Percentiles rank a stretch among this genome's conserved stretches.
phyloP scores from a whole-genome alignment of 2,797 vertebrate species.

The Urosaurus nigricauda region DNA sequence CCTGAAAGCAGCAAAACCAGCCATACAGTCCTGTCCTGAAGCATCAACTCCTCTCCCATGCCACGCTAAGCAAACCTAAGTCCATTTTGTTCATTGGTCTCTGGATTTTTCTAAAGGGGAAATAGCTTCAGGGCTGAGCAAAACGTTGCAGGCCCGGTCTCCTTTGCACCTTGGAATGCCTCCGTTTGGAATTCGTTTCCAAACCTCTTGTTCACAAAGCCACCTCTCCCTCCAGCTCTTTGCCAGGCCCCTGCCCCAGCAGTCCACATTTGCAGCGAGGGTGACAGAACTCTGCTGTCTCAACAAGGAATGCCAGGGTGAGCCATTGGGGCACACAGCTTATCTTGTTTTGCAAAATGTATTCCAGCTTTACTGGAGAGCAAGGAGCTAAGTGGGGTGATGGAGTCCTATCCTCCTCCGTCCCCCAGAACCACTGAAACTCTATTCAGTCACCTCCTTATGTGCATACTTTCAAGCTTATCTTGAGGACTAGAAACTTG shows the following conservation, averaged over 20 bases:
- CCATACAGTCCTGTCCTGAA: background rate
- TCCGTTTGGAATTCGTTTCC: no score
- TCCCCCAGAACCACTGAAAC: background rate
- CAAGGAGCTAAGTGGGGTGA: background rate
- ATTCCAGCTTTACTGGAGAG: background rate
- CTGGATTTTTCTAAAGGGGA: background rate
- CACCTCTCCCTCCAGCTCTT: background rate
- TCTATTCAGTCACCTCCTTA: background rate
- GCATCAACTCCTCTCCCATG: background rate
- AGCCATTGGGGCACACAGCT: background rate
- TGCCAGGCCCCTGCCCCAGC: no score
- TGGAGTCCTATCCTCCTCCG: background rate
- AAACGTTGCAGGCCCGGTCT: background rate
- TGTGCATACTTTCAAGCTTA: background rate
- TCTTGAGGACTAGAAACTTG: background rate
- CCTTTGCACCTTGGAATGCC: background rate
- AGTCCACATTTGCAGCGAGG: background rate
- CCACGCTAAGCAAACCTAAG: background rate
- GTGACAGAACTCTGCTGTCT: background rate
- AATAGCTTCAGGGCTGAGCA: rapidly evolving
- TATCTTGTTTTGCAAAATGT: no score
- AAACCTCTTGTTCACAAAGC: background rate
- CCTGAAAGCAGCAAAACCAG: background rate
- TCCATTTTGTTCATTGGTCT: no score
- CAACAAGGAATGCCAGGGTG: background rate